These are phyloP conservation scores for Lepidocyrtinus sp. DNA, from an alignment of 2,888 invertebrate species.

Conservation along the genomic window DNA sequence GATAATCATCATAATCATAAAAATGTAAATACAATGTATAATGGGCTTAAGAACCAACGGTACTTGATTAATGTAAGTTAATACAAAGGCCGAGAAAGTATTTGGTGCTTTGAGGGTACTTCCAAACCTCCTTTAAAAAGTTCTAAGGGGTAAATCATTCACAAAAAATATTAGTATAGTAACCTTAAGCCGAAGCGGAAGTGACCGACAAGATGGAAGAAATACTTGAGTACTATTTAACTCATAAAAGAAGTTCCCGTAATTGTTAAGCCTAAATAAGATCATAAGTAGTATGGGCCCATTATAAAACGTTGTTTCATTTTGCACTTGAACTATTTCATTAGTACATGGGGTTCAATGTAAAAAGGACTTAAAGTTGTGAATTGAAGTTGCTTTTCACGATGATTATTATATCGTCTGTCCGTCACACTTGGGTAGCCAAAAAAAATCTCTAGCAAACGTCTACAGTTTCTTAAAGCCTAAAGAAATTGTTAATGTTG, in stretches of 20 bases:
- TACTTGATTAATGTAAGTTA: too few relatives aligned
- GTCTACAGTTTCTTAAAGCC: slow-evolving; percentile 17
- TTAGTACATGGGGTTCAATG: too few relatives aligned
- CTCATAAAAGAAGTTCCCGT: not conserved
- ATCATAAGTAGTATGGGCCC: not conserved
- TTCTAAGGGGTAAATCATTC: too few relatives aligned
- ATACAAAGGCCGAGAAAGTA: too few relatives aligned
- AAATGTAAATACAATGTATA: too few relatives aligned
- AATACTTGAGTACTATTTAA: not conserved
- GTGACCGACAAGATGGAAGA: not conserved
- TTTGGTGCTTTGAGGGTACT: too few relatives aligned
- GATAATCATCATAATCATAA: too few relatives aligned
- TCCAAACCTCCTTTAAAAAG: too few relatives aligned
- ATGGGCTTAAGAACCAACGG: too few relatives aligned
- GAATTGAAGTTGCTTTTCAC: too few relatives aligned
- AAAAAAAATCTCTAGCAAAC: slow-evolving; percentile 1
- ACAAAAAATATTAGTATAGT: not conserved
- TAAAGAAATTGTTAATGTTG: not conserved
- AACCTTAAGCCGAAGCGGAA: not conserved
- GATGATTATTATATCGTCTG: slow-evolving; percentile 41
- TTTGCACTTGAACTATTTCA: not conserved
- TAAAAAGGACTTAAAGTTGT: too few relatives aligned
- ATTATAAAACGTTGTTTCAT: not conserved
- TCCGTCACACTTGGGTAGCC: slow-evolving; percentile 47
- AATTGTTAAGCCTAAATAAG: not conserved